A percentile compares a stretch with the other conserved stretches of the same genome.
Evolutionary conservation across 2,113 vertebrate species (phyloP).

Genomic region (Jaculus jaculus): DNA sequence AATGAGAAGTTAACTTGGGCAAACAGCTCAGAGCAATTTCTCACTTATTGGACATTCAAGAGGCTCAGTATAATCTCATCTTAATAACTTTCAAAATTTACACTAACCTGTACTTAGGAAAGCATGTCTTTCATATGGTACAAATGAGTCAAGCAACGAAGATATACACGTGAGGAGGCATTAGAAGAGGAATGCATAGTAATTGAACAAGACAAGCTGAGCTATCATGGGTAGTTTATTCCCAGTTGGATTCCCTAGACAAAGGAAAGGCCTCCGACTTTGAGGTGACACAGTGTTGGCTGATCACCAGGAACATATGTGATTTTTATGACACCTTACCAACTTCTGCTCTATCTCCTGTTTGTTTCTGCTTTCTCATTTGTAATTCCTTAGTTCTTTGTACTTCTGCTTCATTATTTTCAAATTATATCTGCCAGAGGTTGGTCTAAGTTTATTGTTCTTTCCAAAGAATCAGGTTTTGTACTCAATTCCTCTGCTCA

Average conservation of each 20-base stretch:
- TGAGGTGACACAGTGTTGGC: not conserved
- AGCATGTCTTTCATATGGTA: constrained; percentile 31
- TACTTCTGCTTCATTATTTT: constrained; percentile 28
- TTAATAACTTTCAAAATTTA: constrained; percentile 51
- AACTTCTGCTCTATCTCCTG: not conserved
- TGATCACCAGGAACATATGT: not conserved
- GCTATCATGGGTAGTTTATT: not conserved
- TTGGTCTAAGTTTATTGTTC: not conserved
- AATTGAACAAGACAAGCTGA: constrained; percentile 19
- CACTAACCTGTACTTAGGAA: constrained; percentile 48
- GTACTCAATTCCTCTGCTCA: not conserved
- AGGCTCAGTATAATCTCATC: constrained; percentile 40
- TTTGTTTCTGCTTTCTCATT: not conserved
- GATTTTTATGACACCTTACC: not conserved
- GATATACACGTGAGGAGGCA: not conserved
- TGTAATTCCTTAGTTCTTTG: not conserved
- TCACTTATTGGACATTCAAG: not conserved
- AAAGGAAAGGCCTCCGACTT: not conserved
- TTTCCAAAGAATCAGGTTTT: not conserved
- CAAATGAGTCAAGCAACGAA: constrained; percentile 34
- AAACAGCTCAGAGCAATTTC: constrained; percentile 7
- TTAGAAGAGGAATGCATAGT: not conserved
- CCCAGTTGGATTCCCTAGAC: not conserved
- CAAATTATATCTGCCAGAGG: not conserved
- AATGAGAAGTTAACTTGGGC: constrained; percentile 47